Evolutionary conservation across 2,888 invertebrate species (phyloP), one percentile per base, ranked within the genome.

Genomic region (Xanthia togata): DNA sequence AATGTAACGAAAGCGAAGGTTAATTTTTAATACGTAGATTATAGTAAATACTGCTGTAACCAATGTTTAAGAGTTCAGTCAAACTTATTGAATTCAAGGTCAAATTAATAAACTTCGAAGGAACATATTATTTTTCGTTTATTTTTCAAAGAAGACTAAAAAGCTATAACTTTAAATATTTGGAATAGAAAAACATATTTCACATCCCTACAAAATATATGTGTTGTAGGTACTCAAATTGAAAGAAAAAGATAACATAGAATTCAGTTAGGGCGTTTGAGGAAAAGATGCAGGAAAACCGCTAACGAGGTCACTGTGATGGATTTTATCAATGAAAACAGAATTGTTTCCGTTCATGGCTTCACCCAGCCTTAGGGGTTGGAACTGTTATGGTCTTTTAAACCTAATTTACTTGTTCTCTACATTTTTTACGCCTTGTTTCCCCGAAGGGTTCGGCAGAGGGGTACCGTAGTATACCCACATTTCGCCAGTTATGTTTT

Each of bases 201-300:
- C 44, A 62, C 17, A 31, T 55, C 20, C 11, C 4, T 41, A 20
- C 41, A 26, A 44, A 57, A 26, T 26, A 67, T 14, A 55, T 17
- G 20, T 55, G n/a, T 5, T 62, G 23, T 62, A 35, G 2, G 20
- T 57, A n/a, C 50, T 44, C 57, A 26, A 44, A 41, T 38, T 68
- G 44, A 50, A 77, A 65, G 57, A 76, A 70, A 80, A 73, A 73
- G 65, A 73, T 73, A 70, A 67, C 60, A 79, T 38, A 31, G n/a
- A 77, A 77, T 23, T 47, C 41, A 64, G 38, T 65, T 5, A 57
- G 53, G 53, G 44, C 38, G 55, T 8, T 80, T 68, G 35, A 84
- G 82, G 82, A 82, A 82, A 82, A 80, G 9, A 26, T 55, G 20
- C 55, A 69, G 68, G 68, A 80, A 84, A 84, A 82, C 70, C 85